Conservation (phyloP, 2,797 vertebrate species). For the Halcyon smyrnensis region DNA sequence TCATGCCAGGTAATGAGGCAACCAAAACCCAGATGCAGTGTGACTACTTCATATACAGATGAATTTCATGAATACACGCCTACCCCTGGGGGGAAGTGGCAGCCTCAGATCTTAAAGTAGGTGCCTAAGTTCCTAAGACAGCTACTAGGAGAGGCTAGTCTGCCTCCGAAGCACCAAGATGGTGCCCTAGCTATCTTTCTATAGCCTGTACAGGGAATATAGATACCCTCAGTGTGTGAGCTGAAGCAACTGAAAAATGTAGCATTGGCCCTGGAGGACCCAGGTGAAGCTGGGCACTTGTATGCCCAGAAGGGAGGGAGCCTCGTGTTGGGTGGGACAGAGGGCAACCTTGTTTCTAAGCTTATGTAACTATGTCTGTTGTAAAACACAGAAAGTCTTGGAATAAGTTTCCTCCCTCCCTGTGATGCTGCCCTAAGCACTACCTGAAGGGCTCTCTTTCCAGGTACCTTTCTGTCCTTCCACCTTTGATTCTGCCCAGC, state of each 20-base stretch:
- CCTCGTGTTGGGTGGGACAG: neutral
- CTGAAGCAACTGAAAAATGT: fast-evolving
- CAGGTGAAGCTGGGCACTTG: neutral
- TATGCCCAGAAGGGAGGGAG: neutral
- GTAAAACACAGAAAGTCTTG: neutral
- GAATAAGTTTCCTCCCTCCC: neutral
- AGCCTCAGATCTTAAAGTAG: neutral
- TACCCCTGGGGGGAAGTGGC: neutral
- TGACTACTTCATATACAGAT: neutral
- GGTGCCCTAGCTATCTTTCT: neutral
- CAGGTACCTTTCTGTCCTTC: neutral
- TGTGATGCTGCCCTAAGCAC: neutral
- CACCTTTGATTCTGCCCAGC: neutral
- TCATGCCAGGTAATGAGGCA: neutral
- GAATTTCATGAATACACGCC: neutral
- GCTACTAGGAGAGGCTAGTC: neutral
- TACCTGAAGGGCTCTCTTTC: neutral
- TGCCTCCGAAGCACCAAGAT: neutral
- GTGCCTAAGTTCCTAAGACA: neutral
- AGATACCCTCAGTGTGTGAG: neutral
- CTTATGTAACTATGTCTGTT: neutral
- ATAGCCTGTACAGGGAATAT: too few relatives aligned
- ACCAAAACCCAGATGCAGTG: neutral
- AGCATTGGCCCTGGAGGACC: fast-evolving
- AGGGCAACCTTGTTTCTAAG: neutral